phyloP scores from a whole-genome alignment of 2,888 invertebrate genomes.

The Rhogogaster chlorosoma region DNA sequence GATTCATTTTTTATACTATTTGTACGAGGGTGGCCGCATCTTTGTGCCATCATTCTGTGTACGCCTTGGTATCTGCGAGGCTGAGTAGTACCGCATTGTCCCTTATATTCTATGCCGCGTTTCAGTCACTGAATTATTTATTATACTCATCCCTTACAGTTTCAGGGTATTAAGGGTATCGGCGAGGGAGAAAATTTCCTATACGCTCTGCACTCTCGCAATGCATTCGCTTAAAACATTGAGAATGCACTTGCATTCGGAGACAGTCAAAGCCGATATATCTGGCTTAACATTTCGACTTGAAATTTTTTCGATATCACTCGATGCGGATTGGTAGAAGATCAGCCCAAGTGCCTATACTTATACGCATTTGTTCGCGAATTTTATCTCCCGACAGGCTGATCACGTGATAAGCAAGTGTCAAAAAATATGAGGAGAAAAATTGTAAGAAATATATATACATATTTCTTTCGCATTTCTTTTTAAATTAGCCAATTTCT shows the following conservation, averaged over 20 bases:
- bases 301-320: neutral
- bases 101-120: neutral
- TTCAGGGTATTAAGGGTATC: neutral
- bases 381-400: neutral
- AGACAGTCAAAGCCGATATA: neutral
- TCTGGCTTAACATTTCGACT: neutral
- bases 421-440: neutral
- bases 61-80: neutral
- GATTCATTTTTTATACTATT: constrained; percentile 29
- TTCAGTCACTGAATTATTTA: constrained; percentile 5
- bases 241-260: constrained; percentile 1
- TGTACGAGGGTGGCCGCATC: neutral
- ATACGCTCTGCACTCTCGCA: neutral
- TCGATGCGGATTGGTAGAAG: constrained; percentile 14
- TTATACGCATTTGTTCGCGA: neutral
- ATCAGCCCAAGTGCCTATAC: neutral
- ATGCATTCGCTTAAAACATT: neutral
- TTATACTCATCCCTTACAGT: neutral
- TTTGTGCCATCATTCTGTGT: neutral
- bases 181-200: neutral
- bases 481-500: neutral
- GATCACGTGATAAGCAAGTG: no score
- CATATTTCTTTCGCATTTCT: neutral
- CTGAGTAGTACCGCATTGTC: neutral
- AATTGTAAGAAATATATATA: neutral